These are phyloP conservation scores for Odontophorus gujanensis DNA, from an alignment of 2,113 vertebrate species.

Conservation along the genomic window DNA sequence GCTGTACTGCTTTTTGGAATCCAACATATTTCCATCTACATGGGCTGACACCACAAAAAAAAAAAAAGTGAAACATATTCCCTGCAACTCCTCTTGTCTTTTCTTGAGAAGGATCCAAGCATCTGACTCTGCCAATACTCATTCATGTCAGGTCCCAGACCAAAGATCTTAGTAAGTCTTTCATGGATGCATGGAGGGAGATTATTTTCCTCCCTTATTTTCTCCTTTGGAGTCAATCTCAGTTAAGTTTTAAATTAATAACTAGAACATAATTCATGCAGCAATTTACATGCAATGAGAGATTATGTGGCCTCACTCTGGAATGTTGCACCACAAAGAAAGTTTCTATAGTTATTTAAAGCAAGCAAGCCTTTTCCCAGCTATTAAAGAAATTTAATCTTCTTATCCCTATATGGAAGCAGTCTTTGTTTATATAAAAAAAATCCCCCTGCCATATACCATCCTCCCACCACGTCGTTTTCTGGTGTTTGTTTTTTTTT, in stretches of 20 bases:
- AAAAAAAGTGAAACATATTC: neutral
- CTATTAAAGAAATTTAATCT: conserved; percentile 73
- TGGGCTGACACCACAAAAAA: neutral
- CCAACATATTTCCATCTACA: neutral
- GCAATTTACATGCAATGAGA: conserved; percentile 54
- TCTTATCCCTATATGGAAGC: conserved; percentile 66
- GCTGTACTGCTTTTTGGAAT: neutral
- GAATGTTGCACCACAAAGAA: conserved; percentile 68
- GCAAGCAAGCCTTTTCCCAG: conserved; percentile 54
- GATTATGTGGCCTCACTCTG: conserved; percentile 69
- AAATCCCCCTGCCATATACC: neutral
- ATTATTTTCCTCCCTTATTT: neutral
- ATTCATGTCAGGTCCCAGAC: neutral
- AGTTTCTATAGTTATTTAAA: conserved; percentile 69
- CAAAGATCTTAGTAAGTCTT: neutral
- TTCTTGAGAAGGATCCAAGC: neutral
- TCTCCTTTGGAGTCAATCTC: neutral
- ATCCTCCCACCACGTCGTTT: neutral
- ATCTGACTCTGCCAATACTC: neutral
- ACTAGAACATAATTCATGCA: conserved; percentile 60
- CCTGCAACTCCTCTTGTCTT: neutral
- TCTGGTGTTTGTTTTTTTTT: neutral
- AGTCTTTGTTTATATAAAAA: conserved; percentile 47
- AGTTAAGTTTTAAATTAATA: conserved; percentile 67
- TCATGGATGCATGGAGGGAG: neutral